phyloP scores from a whole-genome alignment of 2,113 vertebrate species.

The Puffinus mauretanicus region DNA sequence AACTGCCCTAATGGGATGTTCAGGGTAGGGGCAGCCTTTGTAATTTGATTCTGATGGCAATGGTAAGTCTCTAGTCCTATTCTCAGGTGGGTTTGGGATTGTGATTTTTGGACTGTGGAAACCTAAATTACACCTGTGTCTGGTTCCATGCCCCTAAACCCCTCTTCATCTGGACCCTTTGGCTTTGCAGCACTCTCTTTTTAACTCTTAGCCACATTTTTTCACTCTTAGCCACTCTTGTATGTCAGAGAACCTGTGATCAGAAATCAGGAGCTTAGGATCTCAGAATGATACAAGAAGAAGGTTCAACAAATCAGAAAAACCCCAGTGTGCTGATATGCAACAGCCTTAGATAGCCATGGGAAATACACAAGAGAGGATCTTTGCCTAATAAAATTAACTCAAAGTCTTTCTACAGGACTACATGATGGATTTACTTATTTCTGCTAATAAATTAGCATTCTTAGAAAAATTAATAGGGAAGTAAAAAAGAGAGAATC shows the following conservation, averaged over 20 bases:
- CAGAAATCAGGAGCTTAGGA: neutral
- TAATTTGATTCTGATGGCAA: neutral
- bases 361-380: neutral
- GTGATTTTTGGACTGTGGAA: neutral
- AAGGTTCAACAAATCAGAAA: neutral
- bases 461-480: neutral
- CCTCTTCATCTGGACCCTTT: neutral
- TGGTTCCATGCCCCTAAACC: neutral
- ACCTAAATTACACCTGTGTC: neutral
- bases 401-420: neutral
- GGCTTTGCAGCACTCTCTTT: neutral
- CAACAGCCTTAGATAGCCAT: neutral
- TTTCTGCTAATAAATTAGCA: neutral
- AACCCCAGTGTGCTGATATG: fast-evolving
- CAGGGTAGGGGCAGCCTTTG: neutral
- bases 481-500: neutral
- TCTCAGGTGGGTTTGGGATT: neutral
- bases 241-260: neutral
- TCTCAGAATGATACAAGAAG: neutral
- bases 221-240: neutral
- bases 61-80: neutral
- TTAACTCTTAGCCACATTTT: neutral
- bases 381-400: neutral
- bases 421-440: neutral
- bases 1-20: neutral